phyloP scores from a whole-genome alignment of 2,797 vertebrate genomes.

The Tragelaphus oryx region DNA sequence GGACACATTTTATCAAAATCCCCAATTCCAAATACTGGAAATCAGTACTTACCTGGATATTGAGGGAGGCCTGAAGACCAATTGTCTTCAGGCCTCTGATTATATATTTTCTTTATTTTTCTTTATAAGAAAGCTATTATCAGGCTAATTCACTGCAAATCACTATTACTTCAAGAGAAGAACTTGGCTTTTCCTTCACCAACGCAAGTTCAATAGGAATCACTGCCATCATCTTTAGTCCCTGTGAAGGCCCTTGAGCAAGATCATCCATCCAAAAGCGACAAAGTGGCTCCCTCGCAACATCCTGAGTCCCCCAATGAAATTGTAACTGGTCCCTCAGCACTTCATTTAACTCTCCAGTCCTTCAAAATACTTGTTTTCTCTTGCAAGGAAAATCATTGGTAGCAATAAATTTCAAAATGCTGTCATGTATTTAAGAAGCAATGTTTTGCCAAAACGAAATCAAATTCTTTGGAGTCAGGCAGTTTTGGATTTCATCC shows the following conservation, averaged over 20 bases:
- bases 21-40: background rate
- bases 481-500: slow-evolving; percentile 35
- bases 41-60: slow-evolving; percentile 15
- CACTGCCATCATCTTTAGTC: slow-evolving; percentile 40
- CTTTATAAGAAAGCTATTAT: slow-evolving; percentile 52
- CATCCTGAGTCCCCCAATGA: background rate
- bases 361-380: slow-evolving; percentile 30
- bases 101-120: slow-evolving; percentile 45
- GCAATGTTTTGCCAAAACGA: slow-evolving; percentile 53
- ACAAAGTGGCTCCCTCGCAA: background rate
- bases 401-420: slow-evolving; percentile 47
- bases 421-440: slow-evolving; percentile 40
- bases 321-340: slow-evolving; percentile 31
- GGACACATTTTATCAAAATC: background rate
- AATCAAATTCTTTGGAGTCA: slow-evolving; percentile 44
- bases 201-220: slow-evolving; percentile 49
- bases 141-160: slow-evolving; percentile 46
- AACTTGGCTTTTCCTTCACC: slow-evolving; percentile 34
- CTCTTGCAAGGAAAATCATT: slow-evolving; percentile 46
- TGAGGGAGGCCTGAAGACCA: background rate
- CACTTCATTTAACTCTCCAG: slow-evolving; percentile 40
- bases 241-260: slow-evolving; percentile 36
- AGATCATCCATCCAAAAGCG: slow-evolving; percentile 43
- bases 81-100: background rate
- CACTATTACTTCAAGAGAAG: slow-evolving; percentile 53